A percentile compares a stretch with the other conserved stretches of the same genome.
These are phyloP conservation scores for Gopherus flavomarginatus DNA, from an alignment of 2,113 vertebrate species.

Conservation along the genomic window DNA sequence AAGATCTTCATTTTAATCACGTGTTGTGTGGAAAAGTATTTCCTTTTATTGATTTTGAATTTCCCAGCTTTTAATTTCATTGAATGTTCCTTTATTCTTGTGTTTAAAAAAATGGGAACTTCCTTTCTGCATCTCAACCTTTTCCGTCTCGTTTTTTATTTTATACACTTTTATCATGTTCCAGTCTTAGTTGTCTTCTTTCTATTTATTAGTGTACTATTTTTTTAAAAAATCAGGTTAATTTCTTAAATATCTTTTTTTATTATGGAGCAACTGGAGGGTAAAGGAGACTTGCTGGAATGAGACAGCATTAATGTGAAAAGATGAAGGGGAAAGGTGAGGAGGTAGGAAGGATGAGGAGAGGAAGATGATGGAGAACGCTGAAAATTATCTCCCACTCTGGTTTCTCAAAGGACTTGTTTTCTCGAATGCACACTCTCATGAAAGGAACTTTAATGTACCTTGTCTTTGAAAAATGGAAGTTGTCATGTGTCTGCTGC, in stretches of 20 bases:
- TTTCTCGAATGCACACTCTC: background rate
- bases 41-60: no score
- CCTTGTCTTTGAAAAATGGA: background rate
- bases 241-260: no score
- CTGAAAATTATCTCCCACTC: background rate
- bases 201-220: no score
- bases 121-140: background rate
- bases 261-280: no score
- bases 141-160: background rate
- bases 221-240: no score
- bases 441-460: background rate
- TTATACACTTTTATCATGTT: background rate
- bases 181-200: background rate
- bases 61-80: background rate
- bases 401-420: background rate
- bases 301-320: background rate
- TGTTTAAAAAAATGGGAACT: background rate
- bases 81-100: background rate
- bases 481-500: background rate
- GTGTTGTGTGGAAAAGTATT: no score
- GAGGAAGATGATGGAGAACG: background rate
- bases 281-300: background rate
- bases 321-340: background rate
- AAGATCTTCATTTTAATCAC: no score
- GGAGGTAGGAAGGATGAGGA: no score